Percentiles rank a stretch among this genome's conserved stretches.
These are phyloP conservation scores for Papilio polyxenes DNA, from an alignment of 1,140 invertebrate species.

Conservation along the genomic window DNA sequence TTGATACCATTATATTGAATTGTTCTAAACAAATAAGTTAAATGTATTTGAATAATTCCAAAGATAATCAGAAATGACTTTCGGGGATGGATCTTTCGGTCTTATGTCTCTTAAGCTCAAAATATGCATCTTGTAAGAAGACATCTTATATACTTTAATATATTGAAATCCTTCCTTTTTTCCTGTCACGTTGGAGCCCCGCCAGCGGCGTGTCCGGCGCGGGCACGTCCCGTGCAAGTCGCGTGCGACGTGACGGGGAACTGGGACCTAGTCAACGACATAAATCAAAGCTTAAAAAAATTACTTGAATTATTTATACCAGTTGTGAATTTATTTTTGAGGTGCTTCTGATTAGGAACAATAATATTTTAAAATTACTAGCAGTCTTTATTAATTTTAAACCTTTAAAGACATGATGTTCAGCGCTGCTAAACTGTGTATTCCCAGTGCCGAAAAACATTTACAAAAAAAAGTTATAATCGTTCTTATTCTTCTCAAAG, in stretches of 20 bases:
- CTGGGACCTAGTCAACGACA: neutral
- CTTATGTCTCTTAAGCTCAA: neutral
- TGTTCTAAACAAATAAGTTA: too few relatives aligned
- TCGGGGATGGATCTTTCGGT: neutral
- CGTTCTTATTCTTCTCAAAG: too few relatives aligned
- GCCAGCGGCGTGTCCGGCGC: slow-evolving; percentile 6
- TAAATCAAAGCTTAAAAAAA: slow-evolving; percentile 14
- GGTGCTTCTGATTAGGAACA: neutral
- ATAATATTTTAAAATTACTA: too few relatives aligned
- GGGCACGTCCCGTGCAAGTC: neutral
- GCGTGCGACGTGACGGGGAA: neutral
- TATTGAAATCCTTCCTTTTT: neutral
- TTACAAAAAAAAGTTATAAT: too few relatives aligned
- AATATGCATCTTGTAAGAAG: too few relatives aligned
- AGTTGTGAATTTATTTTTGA: neutral
- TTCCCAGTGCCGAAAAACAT: too few relatives aligned
- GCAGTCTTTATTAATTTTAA: too few relatives aligned
- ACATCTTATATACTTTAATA: neutral
- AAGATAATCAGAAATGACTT: too few relatives aligned
- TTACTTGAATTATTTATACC: neutral
- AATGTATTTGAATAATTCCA: too few relatives aligned
- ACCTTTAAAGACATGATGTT: too few relatives aligned
- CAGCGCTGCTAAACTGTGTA: too few relatives aligned
- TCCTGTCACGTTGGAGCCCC: slow-evolving; percentile 6
- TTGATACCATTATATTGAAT: too few relatives aligned